A percentile compares a stretch with the other conserved stretches of the same genome.
Conservation (phyloP, 2,797 vertebrate species). For the Stomatorhinus walkeri region DNA sequence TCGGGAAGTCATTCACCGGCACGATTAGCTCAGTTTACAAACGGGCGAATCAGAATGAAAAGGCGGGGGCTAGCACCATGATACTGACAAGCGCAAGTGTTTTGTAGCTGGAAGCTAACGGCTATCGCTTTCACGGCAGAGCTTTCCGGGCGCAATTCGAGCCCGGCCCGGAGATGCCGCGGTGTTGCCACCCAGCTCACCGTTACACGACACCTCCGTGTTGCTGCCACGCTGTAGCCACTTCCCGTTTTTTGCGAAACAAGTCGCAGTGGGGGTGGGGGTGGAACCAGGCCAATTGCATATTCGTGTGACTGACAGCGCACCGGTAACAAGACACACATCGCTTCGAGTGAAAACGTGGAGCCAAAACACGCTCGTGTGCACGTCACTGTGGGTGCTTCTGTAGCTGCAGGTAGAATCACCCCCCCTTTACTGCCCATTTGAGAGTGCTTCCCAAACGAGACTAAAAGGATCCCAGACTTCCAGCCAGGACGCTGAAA, state of each 20-base stretch:
- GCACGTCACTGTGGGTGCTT: not conserved
- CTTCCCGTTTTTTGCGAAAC: not conserved
- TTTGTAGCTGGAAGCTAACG: not conserved
- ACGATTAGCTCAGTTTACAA: not conserved
- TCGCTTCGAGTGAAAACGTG: not conserved
- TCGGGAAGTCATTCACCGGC: not conserved
- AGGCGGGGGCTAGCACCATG: not conserved
- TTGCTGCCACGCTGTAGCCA: not conserved
- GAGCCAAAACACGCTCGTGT: not conserved
- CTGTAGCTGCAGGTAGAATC: not conserved
- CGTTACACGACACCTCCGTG: not conserved
- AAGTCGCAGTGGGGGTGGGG: not conserved
- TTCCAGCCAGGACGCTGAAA: not conserved
- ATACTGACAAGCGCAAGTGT: not conserved
- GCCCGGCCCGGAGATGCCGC: not conserved
- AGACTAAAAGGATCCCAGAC: not conserved
- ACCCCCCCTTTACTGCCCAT: not conserved
- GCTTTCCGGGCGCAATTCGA: not conserved
- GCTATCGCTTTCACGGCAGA: not conserved
- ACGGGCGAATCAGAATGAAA: not conserved
- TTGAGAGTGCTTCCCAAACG: not conserved
- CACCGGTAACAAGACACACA: not conserved
- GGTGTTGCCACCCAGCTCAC: not conserved
- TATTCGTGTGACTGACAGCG: not conserved
- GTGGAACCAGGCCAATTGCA: not conserved